Evolutionary conservation across 2,113 vertebrate genomes (phyloP).

Genomic region (Aldabrachelys gigantea): DNA sequence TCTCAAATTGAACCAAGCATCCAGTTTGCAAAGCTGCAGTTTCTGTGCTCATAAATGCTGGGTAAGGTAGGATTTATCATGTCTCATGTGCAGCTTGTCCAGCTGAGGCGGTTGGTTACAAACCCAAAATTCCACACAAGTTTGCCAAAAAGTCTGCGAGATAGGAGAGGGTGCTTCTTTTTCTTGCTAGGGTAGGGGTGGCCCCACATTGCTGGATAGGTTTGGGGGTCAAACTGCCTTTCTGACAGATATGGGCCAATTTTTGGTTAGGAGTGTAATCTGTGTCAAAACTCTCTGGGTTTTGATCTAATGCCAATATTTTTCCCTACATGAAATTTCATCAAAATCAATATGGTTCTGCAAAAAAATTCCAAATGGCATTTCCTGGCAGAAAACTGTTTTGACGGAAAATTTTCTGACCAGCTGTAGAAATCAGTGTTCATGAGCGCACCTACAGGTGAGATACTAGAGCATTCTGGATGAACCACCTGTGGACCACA

Average conservation of each 20-base stretch:
- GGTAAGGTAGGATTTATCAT: too few species aligned
- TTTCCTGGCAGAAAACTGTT: background rate
- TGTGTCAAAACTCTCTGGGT: background rate
- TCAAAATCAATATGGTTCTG: background rate
- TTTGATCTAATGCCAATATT: background rate
- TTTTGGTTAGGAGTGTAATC: background rate
- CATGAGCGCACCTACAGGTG: too few species aligned
- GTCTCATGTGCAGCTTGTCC: background rate
- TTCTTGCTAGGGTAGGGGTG: background rate
- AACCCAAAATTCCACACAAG: background rate
- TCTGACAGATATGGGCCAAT: background rate
- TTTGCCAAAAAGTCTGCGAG: background rate
- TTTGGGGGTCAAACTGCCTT: background rate
- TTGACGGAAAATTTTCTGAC: too few species aligned
- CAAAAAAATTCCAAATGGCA: background rate
- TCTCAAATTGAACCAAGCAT: background rate
- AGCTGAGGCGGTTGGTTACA: background rate
- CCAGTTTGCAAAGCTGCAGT: background rate
- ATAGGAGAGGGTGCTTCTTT: background rate
- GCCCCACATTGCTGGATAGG: too few species aligned
- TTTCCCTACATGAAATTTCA: background rate
- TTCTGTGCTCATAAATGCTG: background rate
- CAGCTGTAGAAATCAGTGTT: too few species aligned
- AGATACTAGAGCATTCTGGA: too few species aligned
- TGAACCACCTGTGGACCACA: too few species aligned